Conservation (phyloP, 1,140 invertebrate species). For the Lordiphosa collinella region DNA sequence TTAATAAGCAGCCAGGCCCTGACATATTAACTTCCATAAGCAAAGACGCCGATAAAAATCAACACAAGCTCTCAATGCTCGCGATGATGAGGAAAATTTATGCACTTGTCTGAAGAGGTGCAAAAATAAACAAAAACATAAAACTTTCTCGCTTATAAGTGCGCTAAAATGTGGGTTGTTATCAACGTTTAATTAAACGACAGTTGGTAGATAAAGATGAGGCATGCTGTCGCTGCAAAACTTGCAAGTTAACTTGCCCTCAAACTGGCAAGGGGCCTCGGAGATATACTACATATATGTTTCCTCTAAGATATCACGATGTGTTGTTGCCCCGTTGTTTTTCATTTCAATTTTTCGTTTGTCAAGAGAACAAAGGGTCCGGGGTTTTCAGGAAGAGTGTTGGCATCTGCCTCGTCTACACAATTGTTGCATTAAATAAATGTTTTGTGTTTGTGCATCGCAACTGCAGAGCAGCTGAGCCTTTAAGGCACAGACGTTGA, state of each 20-base stretch:
- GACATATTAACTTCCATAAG: constrained; percentile 48
- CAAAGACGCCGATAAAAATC: constrained; percentile 48
- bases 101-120: constrained; percentile 36
- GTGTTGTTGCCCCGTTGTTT: constrained; percentile 37
- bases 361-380: too few relatives aligned
- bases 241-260: neutral
- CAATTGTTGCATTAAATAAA: constrained; percentile 74
- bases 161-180: constrained; percentile 14
- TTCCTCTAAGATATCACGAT: constrained; percentile 20
- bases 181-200: constrained; percentile 31
- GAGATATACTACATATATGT: neutral
- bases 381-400: constrained; percentile 3
- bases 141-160: neutral
- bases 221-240: neutral
- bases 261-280: neutral
- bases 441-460: constrained; percentile 38
- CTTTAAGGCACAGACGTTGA: constrained; percentile 60
- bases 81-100: constrained; percentile 35
- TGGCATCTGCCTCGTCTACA: constrained; percentile 58
- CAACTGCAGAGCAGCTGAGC: constrained; percentile 5
- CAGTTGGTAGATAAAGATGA: neutral
- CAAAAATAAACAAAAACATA: constrained; percentile 5
- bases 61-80: constrained; percentile 19
- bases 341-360: constrained; percentile 15
- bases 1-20: constrained; percentile 49